phyloP scores from a whole-genome alignment of 2,113 vertebrate genomes.

The Melospiza melodia region DNA sequence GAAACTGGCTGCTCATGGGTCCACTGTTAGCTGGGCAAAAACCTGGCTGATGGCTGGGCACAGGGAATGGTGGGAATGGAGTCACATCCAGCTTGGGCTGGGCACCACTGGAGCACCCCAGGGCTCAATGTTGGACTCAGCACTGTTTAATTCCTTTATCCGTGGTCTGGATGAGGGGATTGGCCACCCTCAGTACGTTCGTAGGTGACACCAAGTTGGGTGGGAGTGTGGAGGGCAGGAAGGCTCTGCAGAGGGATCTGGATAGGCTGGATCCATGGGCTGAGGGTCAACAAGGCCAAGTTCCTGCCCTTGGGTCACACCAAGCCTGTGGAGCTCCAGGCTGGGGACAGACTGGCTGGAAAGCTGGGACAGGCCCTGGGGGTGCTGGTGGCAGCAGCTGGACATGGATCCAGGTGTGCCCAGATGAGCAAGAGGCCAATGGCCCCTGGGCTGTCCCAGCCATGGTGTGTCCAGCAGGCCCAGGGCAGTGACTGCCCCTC shows the following conservation, averaged over 20 bases:
- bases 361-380: background rate
- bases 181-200: rapidly evolving
- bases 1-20: background rate
- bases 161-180: background rate
- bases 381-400: rapidly evolving
- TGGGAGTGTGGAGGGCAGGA: background rate
- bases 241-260: background rate
- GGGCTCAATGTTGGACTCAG: background rate
- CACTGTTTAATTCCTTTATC: background rate
- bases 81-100: background rate
- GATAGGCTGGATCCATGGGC: background rate
- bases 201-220: background rate
- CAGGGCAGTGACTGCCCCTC: background rate
- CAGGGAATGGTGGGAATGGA: background rate
- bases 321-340: background rate
- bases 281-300: background rate
- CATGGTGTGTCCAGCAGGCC: background rate
- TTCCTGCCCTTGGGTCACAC: background rate
- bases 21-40: background rate
- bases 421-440: background rate
- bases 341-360: background rate
- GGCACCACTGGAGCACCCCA: background rate
- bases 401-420: background rate
- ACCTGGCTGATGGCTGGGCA: background rate
- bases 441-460: background rate